phyloP scores from a whole-genome alignment of 2,888 invertebrate species.

The Caenorhabditis sp. region DNA sequence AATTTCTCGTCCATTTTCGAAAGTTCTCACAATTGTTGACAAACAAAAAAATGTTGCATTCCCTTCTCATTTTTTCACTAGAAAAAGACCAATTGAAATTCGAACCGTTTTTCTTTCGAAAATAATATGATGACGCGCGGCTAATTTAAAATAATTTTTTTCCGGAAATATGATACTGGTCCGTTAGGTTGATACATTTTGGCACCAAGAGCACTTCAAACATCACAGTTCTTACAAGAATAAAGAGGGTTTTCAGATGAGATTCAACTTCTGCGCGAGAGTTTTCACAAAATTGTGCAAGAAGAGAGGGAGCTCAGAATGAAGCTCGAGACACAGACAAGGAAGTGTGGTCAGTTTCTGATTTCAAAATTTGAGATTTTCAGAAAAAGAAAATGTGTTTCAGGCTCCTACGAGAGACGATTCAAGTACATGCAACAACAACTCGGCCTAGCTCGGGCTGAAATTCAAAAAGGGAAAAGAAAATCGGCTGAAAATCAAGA shows the following conservation, averaged over 20 bases:
- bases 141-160: not conserved
- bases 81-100: not conserved
- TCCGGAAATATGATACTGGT: too few species aligned
- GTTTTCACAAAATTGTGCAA: slow-evolving; percentile 34
- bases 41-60: too few species aligned
- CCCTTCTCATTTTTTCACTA: not conserved
- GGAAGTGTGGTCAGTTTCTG: slow-evolving; percentile 14
- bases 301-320: slow-evolving; percentile 25
- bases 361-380: not conserved
- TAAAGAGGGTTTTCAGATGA: slow-evolving; percentile 23
- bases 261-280: slow-evolving; percentile 34
- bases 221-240: not conserved
- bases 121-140: not conserved
- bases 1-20: too few species aligned
- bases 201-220: too few species aligned
- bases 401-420: not conserved
- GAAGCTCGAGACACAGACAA: slow-evolving; percentile 22
- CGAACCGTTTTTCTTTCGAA: too few species aligned
- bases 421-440: slow-evolving; percentile 16
- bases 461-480: slow-evolving; percentile 19
- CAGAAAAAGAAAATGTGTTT: not conserved
- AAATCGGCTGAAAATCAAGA: not conserved
- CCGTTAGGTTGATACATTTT: too few species aligned
- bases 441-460: slow-evolving; percentile 14
- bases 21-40: too few species aligned